Evolutionary conservation across 2,888 invertebrate species (phyloP).

Genomic region (Caenorhabditis sp.): DNA sequence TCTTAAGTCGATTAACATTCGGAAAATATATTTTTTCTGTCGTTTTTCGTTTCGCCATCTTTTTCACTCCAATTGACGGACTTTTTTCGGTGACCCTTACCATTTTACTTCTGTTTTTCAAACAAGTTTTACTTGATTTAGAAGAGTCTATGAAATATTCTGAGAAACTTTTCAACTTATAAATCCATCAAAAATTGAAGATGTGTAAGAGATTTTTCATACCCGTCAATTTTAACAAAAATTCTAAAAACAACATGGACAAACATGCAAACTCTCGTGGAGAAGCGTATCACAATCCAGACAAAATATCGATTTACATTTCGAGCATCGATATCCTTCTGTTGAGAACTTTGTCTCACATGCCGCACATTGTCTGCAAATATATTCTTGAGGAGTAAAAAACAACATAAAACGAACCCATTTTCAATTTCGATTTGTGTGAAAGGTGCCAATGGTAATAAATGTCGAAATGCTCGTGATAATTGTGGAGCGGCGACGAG

Average conservation of each 20-base stretch:
- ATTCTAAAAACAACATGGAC: constrained; percentile 82
- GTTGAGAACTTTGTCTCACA: constrained; percentile 53
- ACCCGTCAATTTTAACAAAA: neutral
- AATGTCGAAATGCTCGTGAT: constrained; percentile 54
- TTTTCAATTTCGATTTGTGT: constrained; percentile 20
- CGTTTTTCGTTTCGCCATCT: neutral
- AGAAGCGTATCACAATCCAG: constrained; percentile 94
- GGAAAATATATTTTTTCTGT: neutral
- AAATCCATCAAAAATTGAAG: neutral
- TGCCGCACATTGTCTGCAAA: constrained; percentile 47
- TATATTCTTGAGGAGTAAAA: neutral
- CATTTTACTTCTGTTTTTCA: too few relatives aligned
- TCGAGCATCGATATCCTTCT: constrained; percentile 60
- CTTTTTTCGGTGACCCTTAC: too few relatives aligned
- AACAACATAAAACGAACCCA: constrained; percentile 12
- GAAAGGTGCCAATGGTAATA: constrained; percentile 50
- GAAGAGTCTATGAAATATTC: neutral
- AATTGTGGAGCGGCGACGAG: constrained; percentile 94
- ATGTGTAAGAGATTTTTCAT: neutral
- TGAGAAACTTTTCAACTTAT: neutral
- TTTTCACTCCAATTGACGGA: neutral
- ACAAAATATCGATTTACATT: constrained; percentile 78
- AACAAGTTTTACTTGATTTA: neutral
- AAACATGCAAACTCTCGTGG: constrained; percentile 90
- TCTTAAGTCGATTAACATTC: neutral